Base-by-base conservation (phyloP, 35 echinoderm and acorn worm species). In the Patiria miniata region DNA sequence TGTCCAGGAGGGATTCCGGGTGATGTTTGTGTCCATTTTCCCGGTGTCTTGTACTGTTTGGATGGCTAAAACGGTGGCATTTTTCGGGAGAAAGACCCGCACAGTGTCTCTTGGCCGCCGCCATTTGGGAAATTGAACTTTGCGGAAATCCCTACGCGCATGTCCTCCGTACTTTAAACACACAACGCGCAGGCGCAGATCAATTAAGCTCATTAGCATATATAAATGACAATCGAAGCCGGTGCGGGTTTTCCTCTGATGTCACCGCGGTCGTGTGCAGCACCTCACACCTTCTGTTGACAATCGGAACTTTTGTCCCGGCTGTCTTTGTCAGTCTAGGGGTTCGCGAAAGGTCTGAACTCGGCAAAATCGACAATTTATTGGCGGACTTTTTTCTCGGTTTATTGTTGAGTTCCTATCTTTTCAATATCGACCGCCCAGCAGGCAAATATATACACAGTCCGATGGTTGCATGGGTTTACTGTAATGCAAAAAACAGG, bases 181-280 rank as follows among this genome's bases (percentile, higher is more conserved):
- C 80, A 53, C 55, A 90, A n/a, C 81, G 90, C 89, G 93, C 93
- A 89, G 42, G 93, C 93, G 84, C 86, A 88, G 90, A 81, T 91
- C 93, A 95, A 95, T 95, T 86, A 92, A 92, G 83, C 86, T 95
- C 68, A 95, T 95, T 95, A 92, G 91, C 93, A 95, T 95, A 95
- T 91, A 87, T 95, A 95, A 95, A 95, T 95, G 91, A 95, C 90
- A 86, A 91, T 85, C 53, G 36, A 87, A 81, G 83, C 80, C 61
- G 85, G 81, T 68, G 93, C 85, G 86, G 52, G 85, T 52, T 89
- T 92, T 91, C 93, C 40, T 78, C 52, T 82, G 90, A 95, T 86
- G 90, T 95, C 82, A 86, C 89, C 89, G 93, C 86, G 85, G 42
- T 69, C 39, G 87, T 79, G 39, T 52, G 21, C 39, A 50, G n/a